These are phyloP conservation scores for Epinephelus lanceolatus DNA, from an alignment of 2,113 vertebrate species.

Conservation along the genomic window DNA sequence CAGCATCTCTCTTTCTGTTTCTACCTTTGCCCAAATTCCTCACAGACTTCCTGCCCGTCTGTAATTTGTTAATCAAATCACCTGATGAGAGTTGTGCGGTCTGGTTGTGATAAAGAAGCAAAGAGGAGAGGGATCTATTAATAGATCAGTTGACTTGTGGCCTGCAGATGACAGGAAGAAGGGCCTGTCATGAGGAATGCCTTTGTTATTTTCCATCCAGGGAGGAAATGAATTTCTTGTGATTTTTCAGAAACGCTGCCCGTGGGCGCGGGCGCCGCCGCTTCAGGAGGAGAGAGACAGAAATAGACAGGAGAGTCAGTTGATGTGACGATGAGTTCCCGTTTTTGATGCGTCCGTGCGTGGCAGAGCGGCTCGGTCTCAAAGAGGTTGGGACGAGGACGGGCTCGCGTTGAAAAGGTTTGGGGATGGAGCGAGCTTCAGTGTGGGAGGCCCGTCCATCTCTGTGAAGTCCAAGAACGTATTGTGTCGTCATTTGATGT, in stretches of 20 bases:
- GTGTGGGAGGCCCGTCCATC: conserved; percentile 20
- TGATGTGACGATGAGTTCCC: conserved; percentile 71
- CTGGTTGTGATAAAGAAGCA: conserved; percentile 85
- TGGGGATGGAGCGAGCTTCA: conserved; percentile 37
- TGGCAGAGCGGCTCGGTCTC: neutral
- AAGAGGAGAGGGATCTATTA: conserved; percentile 72
- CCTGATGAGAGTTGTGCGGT: conserved; percentile 89
- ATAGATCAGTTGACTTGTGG: conserved; percentile 89
- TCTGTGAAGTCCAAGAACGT: conserved; percentile 84
- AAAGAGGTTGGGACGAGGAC: conserved; percentile 30
- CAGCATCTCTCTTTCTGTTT: neutral
- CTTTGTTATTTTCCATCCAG: conserved; percentile 86
- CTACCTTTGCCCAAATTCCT: conserved; percentile 50
- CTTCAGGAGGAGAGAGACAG: conserved; percentile 16
- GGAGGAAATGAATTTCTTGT: conserved; percentile 93
- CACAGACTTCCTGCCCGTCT: conserved; percentile 68
- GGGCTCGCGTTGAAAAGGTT: conserved; percentile 41
- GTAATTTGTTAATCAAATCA: conserved; percentile 90
- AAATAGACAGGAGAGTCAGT: conserved; percentile 69
- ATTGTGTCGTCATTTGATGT: conserved; percentile 81
- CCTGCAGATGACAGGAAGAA: conserved; percentile 96
- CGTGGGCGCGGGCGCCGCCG: conserved; percentile 44
- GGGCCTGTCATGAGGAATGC: conserved; percentile 89
- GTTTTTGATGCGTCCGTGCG: conserved; percentile 10
- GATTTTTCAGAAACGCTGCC: conserved; percentile 85